Evolutionary conservation across 1,140 invertebrate species (phyloP).

Genomic region (silkworm (Bombyx mori)): ASM3026992v2 NC_085129.1:14641501-14642000

Average conservation of each 20-base stretch:
- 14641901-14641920: constrained; percentile 98
- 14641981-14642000: constrained; percentile 98
- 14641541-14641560: constrained; percentile 20
- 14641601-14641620: constrained; percentile 46
- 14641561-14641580: constrained; percentile 29
- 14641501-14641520: constrained; percentile 24
- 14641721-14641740: constrained; percentile 98
- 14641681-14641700: constrained; percentile 61
- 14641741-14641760: constrained; percentile 99
- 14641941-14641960: constrained; percentile 99
- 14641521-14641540: constrained; percentile 35
- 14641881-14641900: constrained; percentile 99
- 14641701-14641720: constrained; percentile 98
- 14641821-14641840: constrained; percentile 99
- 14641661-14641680: constrained; percentile 65
- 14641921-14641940: constrained; percentile 98
- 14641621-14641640: constrained; percentile 68
- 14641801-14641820: constrained; percentile 98
- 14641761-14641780: constrained; percentile 98
- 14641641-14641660: constrained; percentile 64
- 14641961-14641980: constrained; percentile 94
- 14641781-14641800: constrained; percentile 98
- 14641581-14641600: constrained; percentile 21
- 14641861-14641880: constrained; percentile 99
- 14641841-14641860: constrained; percentile 95